Base-by-base conservation (phyloP, 2,113 vertebrate species). In the Eidolon helvum region DNA sequence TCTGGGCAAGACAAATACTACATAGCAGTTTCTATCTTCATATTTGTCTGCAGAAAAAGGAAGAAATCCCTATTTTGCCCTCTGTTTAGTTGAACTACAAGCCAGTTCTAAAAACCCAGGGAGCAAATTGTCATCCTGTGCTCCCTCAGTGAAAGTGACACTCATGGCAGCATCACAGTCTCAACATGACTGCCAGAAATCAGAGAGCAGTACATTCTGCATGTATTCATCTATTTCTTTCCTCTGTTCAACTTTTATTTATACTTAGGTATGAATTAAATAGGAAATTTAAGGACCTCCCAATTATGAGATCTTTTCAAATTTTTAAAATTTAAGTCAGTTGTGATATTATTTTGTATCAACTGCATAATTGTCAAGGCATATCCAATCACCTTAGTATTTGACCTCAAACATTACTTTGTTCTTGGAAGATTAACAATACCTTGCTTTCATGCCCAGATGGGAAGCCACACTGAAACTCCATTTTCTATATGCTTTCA, bases 61-160 rank as follows among this genome's bases (percentile, higher is more conserved):
- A 97, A 95, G 75, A 38, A 83, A 92, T 61, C 74, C 38, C 14
- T 85, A 55, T 57, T 18, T 78, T 87, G 11, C 15, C 96, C 53
- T 97, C 61, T 97, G 38, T 86, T 95, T 59, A 90, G 24, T 15
- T 94, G 86, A 97, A 53, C 48, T 63, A 69, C 85, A 72, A 12
- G 74, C 40, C 74, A 88, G 63, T 90, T 65, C 53, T 93, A 61
- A 83, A 40, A 59, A 74, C 24, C 28, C n/a, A 83, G 87, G 79
- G n/a, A 97, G 35, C n/a, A 94, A 96, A 96, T 24, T 72, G 33
- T 8, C 71, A 30, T 69, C 40, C 61, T 89, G 75, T 86, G 63
- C n/a, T 65, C 10, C 30, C 75, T 88, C 0, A 40, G 61, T 30
- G 84, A 78, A 93, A 96, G 96, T 63, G 16, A 94, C n/a, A 48